Conservation (phyloP, 2,888 invertebrate genomes). For the Microplitis deprimator region DNA sequence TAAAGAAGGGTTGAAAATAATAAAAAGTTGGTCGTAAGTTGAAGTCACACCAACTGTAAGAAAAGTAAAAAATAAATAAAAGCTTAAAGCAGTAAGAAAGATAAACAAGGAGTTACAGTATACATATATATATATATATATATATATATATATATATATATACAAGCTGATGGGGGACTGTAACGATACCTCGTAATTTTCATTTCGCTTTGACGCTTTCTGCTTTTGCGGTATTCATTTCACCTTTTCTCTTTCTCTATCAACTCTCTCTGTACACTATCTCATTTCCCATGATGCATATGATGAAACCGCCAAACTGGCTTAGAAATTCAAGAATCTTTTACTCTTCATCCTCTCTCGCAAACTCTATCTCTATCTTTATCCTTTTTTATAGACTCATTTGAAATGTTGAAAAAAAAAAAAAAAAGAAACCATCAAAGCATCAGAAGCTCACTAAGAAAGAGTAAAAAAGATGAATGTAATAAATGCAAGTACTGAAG, state of each 20-base stretch:
- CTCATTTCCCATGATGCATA: conserved; percentile 28
- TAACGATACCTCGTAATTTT: conserved; percentile 47
- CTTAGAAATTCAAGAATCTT: conserved; percentile 23
- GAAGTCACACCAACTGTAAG: conserved; percentile 12
- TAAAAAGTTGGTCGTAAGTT: not conserved
- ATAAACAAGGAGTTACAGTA: conserved; percentile 22
- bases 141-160: too few relatives aligned
- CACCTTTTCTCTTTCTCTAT: conserved; percentile 37
- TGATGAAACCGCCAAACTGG: conserved; percentile 18
- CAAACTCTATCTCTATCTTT: conserved; percentile 39
- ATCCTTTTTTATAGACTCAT: conserved; percentile 7
- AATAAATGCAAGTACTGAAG: conserved; percentile 32
- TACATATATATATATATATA: not conserved
- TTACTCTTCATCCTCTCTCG: conserved; percentile 26
- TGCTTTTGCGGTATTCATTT: conserved; percentile 11
- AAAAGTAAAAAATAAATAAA: conserved; percentile 17
- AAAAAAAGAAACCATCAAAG: not conserved
- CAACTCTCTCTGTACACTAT: conserved; percentile 27
- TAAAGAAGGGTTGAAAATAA: conserved; percentile 22
- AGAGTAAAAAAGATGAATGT: conserved; percentile 23
- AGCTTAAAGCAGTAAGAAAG: conserved; percentile 22
- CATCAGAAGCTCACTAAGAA: not conserved
- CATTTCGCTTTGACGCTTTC: conserved; percentile 47
- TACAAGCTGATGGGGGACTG: not conserved
- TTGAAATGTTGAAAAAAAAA: conserved; percentile 9